phyloP scores from a whole-genome alignment of 1,140 invertebrate species.

The Yoshiicerus persimilis region DNA sequence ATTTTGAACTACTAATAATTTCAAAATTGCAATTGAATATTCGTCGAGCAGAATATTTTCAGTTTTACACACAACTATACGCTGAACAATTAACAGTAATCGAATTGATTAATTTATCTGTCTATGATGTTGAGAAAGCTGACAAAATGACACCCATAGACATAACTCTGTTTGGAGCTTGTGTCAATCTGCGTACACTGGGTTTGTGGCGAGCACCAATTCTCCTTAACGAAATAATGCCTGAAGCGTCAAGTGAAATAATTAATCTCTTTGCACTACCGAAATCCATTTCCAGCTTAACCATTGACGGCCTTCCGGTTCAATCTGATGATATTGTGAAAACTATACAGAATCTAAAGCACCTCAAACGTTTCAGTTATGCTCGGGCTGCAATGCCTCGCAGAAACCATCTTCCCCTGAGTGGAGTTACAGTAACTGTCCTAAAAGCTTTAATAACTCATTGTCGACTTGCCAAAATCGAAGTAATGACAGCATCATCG shows the following conservation, averaged over 20 bases:
- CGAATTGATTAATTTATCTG: conserved; percentile 27
- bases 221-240: conserved; percentile 10
- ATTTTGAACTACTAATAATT: neutral
- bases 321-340: neutral
- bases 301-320: conserved; percentile 13
- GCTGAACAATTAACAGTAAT: neutral
- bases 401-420: neutral
- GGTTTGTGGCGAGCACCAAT: conserved; percentile 25
- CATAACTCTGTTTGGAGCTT: neutral
- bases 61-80: neutral
- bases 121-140: conserved; percentile 13
- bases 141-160: neutral
- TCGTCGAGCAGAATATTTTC: neutral
- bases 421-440: neutral
- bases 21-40: neutral
- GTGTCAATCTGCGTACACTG: neutral
- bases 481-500: neutral
- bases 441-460: neutral
- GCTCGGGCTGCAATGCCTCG: neutral
- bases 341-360: neutral
- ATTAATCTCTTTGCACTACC: conserved; percentile 12
- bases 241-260: conserved; percentile 3
- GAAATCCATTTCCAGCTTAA: neutral
- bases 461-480: neutral
- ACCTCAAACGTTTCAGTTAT: neutral